phyloP scores from a whole-genome alignment of 2,888 invertebrate species.

The Parnassius apollo region DNA sequence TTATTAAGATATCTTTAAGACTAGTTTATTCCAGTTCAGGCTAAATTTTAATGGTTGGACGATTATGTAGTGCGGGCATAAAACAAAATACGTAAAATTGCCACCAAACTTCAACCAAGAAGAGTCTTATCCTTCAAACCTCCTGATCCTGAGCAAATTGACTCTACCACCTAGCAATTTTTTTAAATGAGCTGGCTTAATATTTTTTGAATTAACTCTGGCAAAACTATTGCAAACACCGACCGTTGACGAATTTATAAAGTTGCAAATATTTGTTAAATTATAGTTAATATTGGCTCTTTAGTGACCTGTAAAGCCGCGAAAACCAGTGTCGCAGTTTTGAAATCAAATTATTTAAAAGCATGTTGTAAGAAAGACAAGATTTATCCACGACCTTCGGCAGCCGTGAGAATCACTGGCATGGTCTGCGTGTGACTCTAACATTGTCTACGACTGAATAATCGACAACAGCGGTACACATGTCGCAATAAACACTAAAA shows the following conservation, averaged over 20 bases:
- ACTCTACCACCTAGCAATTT: too few relatives aligned
- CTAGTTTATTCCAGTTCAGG: too few relatives aligned
- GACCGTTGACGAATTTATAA: neutral
- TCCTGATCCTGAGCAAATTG: too few relatives aligned
- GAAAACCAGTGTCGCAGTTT: slow-evolving; percentile 55
- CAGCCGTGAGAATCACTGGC: slow-evolving; percentile 72
- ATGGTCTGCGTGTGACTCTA: slow-evolving; percentile 60
- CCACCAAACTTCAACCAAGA: too few relatives aligned
- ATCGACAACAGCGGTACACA: slow-evolving; percentile 64
- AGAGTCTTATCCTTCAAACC: too few relatives aligned
- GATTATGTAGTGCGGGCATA: too few relatives aligned
- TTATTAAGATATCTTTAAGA: too few relatives aligned
- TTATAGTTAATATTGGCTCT: neutral
- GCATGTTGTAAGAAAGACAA: slow-evolving; percentile 71
- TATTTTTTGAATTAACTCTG: neutral
- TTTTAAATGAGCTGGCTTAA: too few relatives aligned
- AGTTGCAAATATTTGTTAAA: neutral
- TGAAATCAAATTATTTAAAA: slow-evolving; percentile 78
- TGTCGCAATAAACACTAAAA: slow-evolving; percentile 56
- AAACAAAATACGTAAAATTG: too few relatives aligned
- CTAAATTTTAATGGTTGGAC: too few relatives aligned
- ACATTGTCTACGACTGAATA: slow-evolving; percentile 77
- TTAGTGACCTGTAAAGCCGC: neutral
- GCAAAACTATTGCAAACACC: neutral
- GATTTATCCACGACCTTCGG: slow-evolving; percentile 76